Conservation (phyloP, 2,797 vertebrate genomes). For the Schizopygopsis pylzovi region DNA sequence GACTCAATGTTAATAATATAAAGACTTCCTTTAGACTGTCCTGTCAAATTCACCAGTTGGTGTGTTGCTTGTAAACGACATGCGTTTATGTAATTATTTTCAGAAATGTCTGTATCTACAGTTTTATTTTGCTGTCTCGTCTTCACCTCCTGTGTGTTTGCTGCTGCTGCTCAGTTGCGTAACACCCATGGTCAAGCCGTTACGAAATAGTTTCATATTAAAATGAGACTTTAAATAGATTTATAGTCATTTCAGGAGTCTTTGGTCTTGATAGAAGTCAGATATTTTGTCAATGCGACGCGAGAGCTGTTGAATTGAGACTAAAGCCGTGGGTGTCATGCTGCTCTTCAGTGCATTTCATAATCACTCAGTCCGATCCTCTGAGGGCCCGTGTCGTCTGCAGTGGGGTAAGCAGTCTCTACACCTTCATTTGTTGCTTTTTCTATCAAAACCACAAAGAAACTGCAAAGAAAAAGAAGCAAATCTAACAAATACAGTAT, state of each 20-base stretch:
- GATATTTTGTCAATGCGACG: neutral
- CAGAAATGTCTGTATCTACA: too few relatives aligned
- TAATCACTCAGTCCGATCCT: slow-evolving; percentile 43
- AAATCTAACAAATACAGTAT: slow-evolving; percentile 64
- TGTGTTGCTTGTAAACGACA: too few relatives aligned
- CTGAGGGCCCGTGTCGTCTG: slow-evolving; percentile 69
- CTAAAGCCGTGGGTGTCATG: slow-evolving; percentile 74
- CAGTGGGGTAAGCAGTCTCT: slow-evolving; percentile 83
- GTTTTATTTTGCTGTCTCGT: neutral
- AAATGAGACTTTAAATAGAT: neutral
- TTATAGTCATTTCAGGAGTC: neutral
- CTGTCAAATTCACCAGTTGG: too few relatives aligned
- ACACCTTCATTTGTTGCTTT: slow-evolving; percentile 81
- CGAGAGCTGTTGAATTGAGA: neutral
- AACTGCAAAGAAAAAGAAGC: slow-evolving; percentile 67
- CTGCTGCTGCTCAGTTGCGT: neutral
- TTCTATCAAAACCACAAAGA: slow-evolving; percentile 74
- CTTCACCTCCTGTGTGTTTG: slow-evolving; percentile 15
- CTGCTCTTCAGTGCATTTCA: slow-evolving; percentile 44
- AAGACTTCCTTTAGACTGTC: neutral
- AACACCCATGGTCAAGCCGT: neutral
- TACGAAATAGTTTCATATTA: neutral
- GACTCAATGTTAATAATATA: neutral
- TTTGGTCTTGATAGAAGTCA: neutral
- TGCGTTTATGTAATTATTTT: neutral